phyloP scores from a whole-genome alignment of 2,888 invertebrate genomes.

The Neocrepidodera transversa region DNA sequence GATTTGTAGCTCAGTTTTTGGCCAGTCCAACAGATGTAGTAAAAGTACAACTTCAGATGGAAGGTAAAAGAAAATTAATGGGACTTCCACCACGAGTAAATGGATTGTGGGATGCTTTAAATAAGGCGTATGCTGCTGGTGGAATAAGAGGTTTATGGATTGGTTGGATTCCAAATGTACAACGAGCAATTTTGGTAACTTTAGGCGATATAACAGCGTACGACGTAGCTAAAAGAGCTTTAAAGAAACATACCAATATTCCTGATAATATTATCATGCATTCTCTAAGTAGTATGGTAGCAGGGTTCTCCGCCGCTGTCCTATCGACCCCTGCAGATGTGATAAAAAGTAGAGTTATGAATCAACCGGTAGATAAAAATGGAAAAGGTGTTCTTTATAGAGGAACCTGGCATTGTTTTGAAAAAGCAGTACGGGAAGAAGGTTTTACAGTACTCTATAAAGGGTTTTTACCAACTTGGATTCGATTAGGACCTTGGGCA shows the following conservation, averaged over 20 bases:
- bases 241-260: conserved; percentile 69
- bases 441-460: conserved; percentile 87
- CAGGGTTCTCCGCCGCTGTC: conserved; percentile 85
- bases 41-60: conserved; percentile 95
- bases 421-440: conserved; percentile 85
- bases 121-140: conserved; percentile 72
- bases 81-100: conserved; percentile 82
- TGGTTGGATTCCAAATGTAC: conserved; percentile 84
- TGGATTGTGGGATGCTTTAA: conserved; percentile 79
- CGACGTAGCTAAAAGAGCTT: conserved; percentile 81
- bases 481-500: conserved; percentile 94
- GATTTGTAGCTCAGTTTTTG: conserved; percentile 87
- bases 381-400: conserved; percentile 75
- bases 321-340: conserved; percentile 93
- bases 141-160: conserved; percentile 89
- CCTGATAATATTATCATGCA: conserved; percentile 80
- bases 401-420: conserved; percentile 85
- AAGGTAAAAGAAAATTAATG: conserved; percentile 81
- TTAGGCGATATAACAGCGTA: conserved; percentile 88
- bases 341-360: conserved; percentile 93
- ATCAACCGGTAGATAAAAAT: conserved; percentile 78
- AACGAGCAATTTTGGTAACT: conserved; percentile 79
- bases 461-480: conserved; percentile 92
- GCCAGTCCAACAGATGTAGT: conserved; percentile 91
- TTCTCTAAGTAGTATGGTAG: conserved; percentile 75